Conservation (phyloP, 2,888 invertebrate species). For the Caenorhabditis sp. region DNA sequence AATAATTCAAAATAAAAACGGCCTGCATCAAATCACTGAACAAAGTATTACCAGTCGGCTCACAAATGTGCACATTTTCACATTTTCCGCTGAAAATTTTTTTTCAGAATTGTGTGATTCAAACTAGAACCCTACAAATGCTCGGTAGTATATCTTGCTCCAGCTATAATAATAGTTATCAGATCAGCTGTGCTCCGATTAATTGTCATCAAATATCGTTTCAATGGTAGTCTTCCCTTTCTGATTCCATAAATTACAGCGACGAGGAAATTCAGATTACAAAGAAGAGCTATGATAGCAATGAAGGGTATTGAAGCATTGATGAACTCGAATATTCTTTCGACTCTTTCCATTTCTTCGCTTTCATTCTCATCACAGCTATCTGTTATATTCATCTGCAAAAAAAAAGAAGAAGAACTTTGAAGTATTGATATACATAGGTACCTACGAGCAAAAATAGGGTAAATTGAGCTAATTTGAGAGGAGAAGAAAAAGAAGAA, state of each 20-base stretch:
- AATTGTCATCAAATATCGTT: slow-evolving; percentile 44
- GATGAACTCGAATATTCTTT: neutral
- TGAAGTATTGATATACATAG: too few species aligned
- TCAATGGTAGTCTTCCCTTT: slow-evolving; percentile 39
- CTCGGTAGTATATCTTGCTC: slow-evolving; percentile 26
- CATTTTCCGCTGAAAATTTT: slow-evolving; percentile 4
- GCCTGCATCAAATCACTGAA: slow-evolving; percentile 26
- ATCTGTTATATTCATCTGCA: neutral
- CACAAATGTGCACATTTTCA: slow-evolving; percentile 15
- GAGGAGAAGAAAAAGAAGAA: neutral
- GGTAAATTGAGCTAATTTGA: too few species aligned
- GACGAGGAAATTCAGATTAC: slow-evolving; percentile 36
- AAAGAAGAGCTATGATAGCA: neutral
- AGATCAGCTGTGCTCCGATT: slow-evolving; percentile 49
- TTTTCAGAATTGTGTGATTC: too few species aligned
- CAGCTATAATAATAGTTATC: slow-evolving; percentile 26
- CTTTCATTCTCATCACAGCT: neutral
- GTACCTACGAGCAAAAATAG: too few species aligned
- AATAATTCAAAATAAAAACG: slow-evolving; percentile 54
- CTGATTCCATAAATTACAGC: slow-evolving; percentile 39
- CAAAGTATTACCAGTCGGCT: slow-evolving; percentile 20
- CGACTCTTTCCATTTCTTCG: neutral
- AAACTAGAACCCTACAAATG: slow-evolving; percentile 12
- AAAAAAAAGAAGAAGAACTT: too few species aligned
- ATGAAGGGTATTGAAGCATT: neutral